These are phyloP conservation scores for Lasioglossum baleicum DNA, from an alignment of 1,140 invertebrate species.

Conservation along the genomic window DNA sequence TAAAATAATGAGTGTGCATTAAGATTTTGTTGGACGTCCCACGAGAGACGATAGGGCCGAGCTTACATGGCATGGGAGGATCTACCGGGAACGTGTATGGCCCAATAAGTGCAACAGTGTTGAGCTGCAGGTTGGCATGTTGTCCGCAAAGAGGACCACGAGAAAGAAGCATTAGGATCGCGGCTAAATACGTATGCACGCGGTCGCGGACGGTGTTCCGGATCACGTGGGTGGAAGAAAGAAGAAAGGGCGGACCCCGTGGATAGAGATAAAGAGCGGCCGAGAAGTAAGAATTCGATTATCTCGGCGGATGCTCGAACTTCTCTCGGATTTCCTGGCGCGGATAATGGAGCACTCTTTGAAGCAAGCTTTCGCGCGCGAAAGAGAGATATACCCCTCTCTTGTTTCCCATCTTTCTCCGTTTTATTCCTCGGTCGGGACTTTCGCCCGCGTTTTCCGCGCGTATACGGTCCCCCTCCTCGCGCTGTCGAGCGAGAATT, in stretches of 20 bases:
- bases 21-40: not conserved
- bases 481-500: conserved; percentile 48
- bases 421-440: conserved; percentile 21
- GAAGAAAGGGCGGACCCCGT: conserved; percentile 3
- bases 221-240: not conserved
- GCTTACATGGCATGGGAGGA: conserved; percentile 8
- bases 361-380: conserved; percentile 64
- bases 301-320: conserved; percentile 65
- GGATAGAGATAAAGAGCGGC: conserved; percentile 61
- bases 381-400: conserved; percentile 44
- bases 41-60: conserved; percentile 11
- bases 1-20: no score
- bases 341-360: conserved; percentile 67
- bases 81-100: not conserved
- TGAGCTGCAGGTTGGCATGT: not conserved
- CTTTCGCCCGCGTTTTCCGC: conserved; percentile 19
- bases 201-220: not conserved
- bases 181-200: conserved; percentile 60
- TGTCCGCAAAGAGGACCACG: no score
- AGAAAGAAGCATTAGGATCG: conserved; percentile 42
- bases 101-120: conserved; percentile 20
- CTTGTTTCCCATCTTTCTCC: conserved; percentile 35
- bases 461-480: conserved; percentile 16
- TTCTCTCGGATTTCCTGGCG: conserved; percentile 67
- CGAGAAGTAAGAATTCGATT: conserved; percentile 68